Evolutionary conservation across 2,797 vertebrate species (phyloP), one percentile per base, ranked within the genome.

Genomic region (Epinephelus malabaricus): DNA sequence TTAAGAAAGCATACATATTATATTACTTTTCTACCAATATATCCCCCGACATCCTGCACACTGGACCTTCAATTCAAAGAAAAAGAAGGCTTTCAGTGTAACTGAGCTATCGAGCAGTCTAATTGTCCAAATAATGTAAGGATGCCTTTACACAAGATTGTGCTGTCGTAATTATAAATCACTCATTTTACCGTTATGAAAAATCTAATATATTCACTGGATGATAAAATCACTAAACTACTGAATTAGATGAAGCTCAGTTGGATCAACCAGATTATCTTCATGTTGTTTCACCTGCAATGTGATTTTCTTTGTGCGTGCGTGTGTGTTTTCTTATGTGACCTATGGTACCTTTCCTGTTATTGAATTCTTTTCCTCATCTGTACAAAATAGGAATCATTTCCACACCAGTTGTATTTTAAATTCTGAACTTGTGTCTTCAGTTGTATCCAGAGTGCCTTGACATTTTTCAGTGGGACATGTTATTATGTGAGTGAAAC

Each of bases 401-500:
- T 82, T 79, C 81, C 38, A 61, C 67, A 69, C 14, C 43, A 18
- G 21, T 83, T 86, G 51, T 75, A 46, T 77, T 82, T 71, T 55
- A 61, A 34, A 74, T 81, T 76, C 46, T 73, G 69, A 86, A 81
- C 55, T 64, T 83, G 79, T 88, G 84, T 92, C 82, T 86, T 92
- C 76, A 86, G 87, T 94, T 91, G 75, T 89, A 89, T 93, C 84
- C 82, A 93, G 89, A 94, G 95, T 96, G 95, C 95, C 95, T 96
- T 96, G 89, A 88, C 79, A 80, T 92, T 69, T 69, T 91, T 89
- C 62, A 76, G 80, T 66, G 72, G 30, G 73, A 72, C n/a, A 18
- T 40, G 40, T 76, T 79, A 55, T 73, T 61, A 30, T 74, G 50
- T 60, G 55, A 73, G 30, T 68, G 30, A 88, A 79, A 85, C n/a